phyloP scores from a whole-genome alignment of 2,888 invertebrate genomes.

The Mesorhabditis sp. region DNA sequence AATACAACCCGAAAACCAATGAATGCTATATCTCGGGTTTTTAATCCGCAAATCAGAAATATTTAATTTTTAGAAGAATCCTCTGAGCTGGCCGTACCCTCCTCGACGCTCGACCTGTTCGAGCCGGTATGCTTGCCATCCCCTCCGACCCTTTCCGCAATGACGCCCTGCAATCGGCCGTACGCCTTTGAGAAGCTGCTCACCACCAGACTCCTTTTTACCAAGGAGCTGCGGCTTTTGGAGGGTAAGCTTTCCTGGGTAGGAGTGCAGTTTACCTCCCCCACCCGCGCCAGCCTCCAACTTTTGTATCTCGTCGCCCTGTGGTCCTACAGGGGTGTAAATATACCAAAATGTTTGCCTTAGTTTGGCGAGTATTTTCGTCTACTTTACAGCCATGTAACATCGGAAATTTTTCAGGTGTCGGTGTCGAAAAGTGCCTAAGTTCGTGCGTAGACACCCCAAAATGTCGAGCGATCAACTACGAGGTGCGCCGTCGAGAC shows the following conservation, averaged over 20 bases:
- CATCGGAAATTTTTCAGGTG: conserved; percentile 17
- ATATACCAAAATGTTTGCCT: too few relatives aligned
- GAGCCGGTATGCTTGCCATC: conserved; percentile 50
- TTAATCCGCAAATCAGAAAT: conserved; percentile 39
- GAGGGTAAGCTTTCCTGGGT: conserved; percentile 11
- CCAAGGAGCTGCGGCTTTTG: conserved; percentile 14
- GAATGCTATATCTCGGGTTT: conserved; percentile 27
- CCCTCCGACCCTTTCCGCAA: background rate
- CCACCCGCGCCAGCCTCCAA: too few relatives aligned
- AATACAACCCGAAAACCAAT: conserved; percentile 5
- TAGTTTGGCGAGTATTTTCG: background rate
- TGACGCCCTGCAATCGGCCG: conserved; percentile 31
- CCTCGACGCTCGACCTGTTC: conserved; percentile 44
- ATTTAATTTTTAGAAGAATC: conserved; percentile 48
- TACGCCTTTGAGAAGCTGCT: conserved; percentile 39
- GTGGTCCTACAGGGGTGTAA: too few relatives aligned
- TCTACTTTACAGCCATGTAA: background rate
- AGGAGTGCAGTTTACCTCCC: too few relatives aligned
- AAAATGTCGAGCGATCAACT: conserved; percentile 42
- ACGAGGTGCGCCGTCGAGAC: conserved; percentile 24
- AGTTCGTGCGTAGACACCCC: conserved; percentile 30
- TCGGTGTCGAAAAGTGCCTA: conserved; percentile 31
- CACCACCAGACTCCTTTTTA: conserved; percentile 20
- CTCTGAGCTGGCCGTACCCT: conserved; percentile 37
- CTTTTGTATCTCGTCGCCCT: too few relatives aligned